phyloP scores from a whole-genome alignment of 2,797 vertebrate genomes.

The Hylomyscus alleni region DNA sequence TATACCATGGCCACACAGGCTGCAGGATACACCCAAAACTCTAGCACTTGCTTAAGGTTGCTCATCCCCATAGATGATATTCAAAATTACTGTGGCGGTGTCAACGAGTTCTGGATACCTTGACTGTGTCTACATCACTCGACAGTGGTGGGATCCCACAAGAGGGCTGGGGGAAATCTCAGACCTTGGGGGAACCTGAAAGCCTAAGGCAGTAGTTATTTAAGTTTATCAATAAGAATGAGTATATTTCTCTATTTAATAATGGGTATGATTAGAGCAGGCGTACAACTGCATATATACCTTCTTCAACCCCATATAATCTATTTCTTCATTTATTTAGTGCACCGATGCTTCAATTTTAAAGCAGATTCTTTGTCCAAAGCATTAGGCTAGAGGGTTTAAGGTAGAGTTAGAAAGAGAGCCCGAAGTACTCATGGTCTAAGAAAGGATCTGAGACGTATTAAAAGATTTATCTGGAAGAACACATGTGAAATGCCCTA shows the following conservation, averaged over 20 bases:
- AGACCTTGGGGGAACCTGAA: neutral
- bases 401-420: neutral
- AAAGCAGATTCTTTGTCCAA: constrained; percentile 25
- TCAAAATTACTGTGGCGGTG: neutral
- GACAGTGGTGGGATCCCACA: neutral
- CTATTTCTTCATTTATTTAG: constrained; percentile 3
- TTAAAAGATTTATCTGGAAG: neutral
- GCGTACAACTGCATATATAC: neutral
- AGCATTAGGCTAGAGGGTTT: neutral
- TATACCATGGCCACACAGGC: neutral
- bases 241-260: constrained; percentile 14
- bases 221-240: neutral
- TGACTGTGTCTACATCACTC: neutral
- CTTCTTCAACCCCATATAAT: neutral
- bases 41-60: neutral
- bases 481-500: neutral
- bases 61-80: neutral
- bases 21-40: neutral
- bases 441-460: neutral
- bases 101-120: neutral
- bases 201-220: neutral
- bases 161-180: neutral
- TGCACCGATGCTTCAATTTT: neutral
- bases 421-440: neutral
- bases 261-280: neutral